A percentile compares a stretch with the other conserved stretches of the same genome.
Conservation (phyloP, 2,888 invertebrate species). For the Yponomeuta sedellus region DNA sequence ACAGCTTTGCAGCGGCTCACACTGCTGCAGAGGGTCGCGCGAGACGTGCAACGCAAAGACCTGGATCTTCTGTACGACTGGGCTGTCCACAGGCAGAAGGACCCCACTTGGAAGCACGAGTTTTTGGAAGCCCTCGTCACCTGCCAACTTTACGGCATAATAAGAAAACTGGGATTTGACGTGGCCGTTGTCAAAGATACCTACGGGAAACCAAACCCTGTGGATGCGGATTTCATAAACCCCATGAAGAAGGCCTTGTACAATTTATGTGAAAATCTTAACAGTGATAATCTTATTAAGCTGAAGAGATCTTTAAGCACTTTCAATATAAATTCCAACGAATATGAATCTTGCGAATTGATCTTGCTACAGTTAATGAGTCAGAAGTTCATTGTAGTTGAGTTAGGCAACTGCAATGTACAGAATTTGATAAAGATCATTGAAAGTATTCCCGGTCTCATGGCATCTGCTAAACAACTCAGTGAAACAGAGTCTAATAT, state of each 20-base stretch:
- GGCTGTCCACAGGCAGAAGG: slow-evolving; percentile 47
- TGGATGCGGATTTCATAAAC: slow-evolving; percentile 41
- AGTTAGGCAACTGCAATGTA: slow-evolving; percentile 31
- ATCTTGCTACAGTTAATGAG: slow-evolving; percentile 33
- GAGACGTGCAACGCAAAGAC: slow-evolving; percentile 38
- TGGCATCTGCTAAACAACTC: slow-evolving; percentile 38
- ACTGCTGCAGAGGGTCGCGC: slow-evolving; percentile 49
- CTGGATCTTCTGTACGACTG: slow-evolving; percentile 56
- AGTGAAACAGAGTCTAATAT: slow-evolving; percentile 37
- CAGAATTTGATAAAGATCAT: slow-evolving; percentile 47
- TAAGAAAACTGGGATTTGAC: slow-evolving; percentile 55
- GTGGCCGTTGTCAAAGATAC: slow-evolving; percentile 39
- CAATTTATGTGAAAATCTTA: slow-evolving; percentile 56
- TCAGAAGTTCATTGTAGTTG: slow-evolving; percentile 47
- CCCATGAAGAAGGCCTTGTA: slow-evolving; percentile 58
- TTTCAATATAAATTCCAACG: slow-evolving; percentile 25
- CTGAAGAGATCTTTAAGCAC: slow-evolving; percentile 49
- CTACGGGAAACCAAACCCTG: slow-evolving; percentile 42
- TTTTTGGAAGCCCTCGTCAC: slow-evolving; percentile 60
- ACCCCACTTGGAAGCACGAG: slow-evolving; percentile 52
- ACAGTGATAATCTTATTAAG: slow-evolving; percentile 38
- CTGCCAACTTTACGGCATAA: slow-evolving; percentile 50
- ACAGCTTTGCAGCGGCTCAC: slow-evolving; percentile 56
- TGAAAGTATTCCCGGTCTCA: slow-evolving; percentile 42
- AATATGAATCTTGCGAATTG: slow-evolving; percentile 7